Conservation (phyloP, 2,888 invertebrate genomes). For the Macaria notata region DNA sequence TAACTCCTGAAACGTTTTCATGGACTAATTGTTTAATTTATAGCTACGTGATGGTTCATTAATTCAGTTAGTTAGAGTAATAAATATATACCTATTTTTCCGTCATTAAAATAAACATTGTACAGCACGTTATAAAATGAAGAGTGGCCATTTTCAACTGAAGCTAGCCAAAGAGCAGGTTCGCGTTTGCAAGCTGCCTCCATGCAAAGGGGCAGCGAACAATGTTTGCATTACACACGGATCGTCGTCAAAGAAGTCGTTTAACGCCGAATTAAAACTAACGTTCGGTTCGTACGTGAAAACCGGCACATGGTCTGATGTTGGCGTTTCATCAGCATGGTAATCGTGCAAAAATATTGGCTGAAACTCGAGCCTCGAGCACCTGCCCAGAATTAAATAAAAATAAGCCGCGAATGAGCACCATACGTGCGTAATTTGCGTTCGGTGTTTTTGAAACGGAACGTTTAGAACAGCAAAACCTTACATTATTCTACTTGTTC, state of each 20-base stretch:
- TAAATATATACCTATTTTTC: too few species aligned
- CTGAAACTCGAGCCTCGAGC: slow-evolving; percentile 60
- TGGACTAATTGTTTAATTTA: too few species aligned
- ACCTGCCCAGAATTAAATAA: slow-evolving; percentile 80
- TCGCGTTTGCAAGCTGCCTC: not conserved
- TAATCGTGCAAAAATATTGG: slow-evolving; percentile 80
- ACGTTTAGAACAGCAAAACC: slow-evolving; percentile 54
- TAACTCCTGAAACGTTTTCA: too few species aligned
- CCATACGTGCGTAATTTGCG: slow-evolving; percentile 66
- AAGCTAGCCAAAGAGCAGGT: not conserved
- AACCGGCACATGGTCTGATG: slow-evolving; percentile 58
- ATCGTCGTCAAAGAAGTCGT: slow-evolving; percentile 49
- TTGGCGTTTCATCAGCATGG: slow-evolving; percentile 81
- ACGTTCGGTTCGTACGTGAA: slow-evolving; percentile 45
- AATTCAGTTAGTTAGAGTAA: too few species aligned
- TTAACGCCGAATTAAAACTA: slow-evolving; percentile 58
- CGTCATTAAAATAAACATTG: too few species aligned
- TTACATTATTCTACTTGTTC: slow-evolving; percentile 24
- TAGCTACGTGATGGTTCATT: too few species aligned
- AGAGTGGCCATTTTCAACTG: too few species aligned
- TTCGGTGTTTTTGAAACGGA: slow-evolving; percentile 57
- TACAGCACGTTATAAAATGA: too few species aligned
- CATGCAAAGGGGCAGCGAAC: slow-evolving; percentile 14
- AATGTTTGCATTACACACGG: slow-evolving; percentile 15
- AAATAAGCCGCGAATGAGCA: slow-evolving; percentile 69